Conservation (phyloP, 2,888 invertebrate species). For the Ophion ventricosus region DNA sequence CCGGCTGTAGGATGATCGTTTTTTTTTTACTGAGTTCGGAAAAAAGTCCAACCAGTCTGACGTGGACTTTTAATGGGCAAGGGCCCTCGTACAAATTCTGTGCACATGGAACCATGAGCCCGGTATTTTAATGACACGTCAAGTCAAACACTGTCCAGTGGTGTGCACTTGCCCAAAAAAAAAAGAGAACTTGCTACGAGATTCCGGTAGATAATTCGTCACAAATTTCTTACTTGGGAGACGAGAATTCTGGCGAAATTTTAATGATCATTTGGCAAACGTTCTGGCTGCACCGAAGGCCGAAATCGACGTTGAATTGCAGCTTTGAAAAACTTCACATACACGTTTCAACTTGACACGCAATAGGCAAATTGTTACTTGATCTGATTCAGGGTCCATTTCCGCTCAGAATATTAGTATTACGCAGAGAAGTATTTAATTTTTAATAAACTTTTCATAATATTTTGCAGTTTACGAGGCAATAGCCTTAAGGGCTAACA, state of each 20-base stretch:
- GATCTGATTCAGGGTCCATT: no score
- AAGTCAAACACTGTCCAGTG: conserved; percentile 3
- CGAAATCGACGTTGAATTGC: no score
- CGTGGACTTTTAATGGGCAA: conserved; percentile 10
- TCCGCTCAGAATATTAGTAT: no score
- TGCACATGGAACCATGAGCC: not conserved
- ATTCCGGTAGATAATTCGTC: not conserved
- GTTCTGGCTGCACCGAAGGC: not conserved
- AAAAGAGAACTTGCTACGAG: not conserved
- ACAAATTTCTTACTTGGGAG: not conserved
- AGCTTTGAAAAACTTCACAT: no score
- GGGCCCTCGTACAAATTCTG: conserved; percentile 8
- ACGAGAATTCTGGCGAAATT: not conserved
- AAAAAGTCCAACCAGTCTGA: not conserved
- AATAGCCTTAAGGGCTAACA: no score
- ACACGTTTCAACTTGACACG: no score
- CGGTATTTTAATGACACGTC: conserved; percentile 30
- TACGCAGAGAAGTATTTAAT: no score
- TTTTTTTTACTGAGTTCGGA: no score
- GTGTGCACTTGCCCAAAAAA: not conserved
- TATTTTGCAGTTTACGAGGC: no score
- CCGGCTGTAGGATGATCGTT: no score
- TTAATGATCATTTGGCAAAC: conserved; percentile 1
- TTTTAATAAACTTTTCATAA: no score
- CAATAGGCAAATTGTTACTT: no score